These are phyloP conservation scores for Guaruba guarouba DNA, from an alignment of 2,113 vertebrate species.

Conservation along the genomic window DNA sequence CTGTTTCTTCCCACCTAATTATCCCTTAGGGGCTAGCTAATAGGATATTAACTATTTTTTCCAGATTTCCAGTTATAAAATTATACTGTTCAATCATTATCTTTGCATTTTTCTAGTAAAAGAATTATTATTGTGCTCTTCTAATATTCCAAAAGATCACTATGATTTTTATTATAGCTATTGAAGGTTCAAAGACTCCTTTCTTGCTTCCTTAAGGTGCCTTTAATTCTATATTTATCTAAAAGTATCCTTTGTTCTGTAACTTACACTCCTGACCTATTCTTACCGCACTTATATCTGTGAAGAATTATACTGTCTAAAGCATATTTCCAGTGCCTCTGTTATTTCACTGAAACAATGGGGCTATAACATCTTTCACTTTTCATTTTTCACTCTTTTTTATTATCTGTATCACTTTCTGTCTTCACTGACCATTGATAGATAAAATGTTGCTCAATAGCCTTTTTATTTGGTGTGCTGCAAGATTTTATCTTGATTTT, in stretches of 20 bases:
- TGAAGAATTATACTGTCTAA: not conserved
- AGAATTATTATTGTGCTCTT: not conserved
- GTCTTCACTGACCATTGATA: not conserved
- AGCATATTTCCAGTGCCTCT: not conserved
- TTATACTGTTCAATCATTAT: not conserved
- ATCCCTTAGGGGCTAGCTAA: not conserved
- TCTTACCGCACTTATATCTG: not conserved
- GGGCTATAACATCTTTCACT: not conserved
- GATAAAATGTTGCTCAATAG: not conserved
- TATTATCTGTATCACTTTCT: not conserved
- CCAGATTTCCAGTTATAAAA: not conserved
- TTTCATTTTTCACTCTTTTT: not conserved
- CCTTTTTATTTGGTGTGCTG: not conserved
- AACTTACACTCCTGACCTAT: not conserved
- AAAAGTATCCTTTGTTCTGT: not conserved
- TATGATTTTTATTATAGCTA: not conserved
- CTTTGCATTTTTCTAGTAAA: not conserved
- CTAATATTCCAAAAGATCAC: not conserved
- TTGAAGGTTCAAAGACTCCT: not conserved
- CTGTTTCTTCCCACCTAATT: not conserved
- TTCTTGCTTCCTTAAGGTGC: not conserved
- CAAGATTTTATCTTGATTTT: not conserved
- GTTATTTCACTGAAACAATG: not conserved
- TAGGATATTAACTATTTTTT: not conserved
- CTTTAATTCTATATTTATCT: not conserved